A percentile compares a stretch with the other conserved stretches of the same genome.
Conservation (phyloP, 2,888 invertebrate genomes). For the Protula sp. region DNA sequence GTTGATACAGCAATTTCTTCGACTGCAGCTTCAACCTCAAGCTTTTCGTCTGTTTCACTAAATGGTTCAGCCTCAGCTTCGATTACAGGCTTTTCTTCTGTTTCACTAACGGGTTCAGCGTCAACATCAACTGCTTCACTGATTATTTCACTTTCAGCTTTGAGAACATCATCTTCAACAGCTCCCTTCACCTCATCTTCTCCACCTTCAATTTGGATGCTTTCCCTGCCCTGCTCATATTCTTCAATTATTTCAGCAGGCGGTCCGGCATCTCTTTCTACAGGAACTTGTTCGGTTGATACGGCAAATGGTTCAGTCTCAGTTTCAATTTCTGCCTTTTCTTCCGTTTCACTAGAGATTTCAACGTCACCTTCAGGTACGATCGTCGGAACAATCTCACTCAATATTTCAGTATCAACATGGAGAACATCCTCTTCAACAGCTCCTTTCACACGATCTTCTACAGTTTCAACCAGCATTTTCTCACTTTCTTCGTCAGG, state of each 20-base stretch:
- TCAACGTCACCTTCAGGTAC: too few relatives aligned
- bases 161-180: neutral
- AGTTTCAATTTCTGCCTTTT: neutral
- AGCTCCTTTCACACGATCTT: too few relatives aligned
- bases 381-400: too few relatives aligned
- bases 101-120: neutral
- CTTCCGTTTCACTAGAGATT: neutral
- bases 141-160: neutral
- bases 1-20: too few relatives aligned
- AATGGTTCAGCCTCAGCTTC: too few relatives aligned
- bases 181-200: neutral
- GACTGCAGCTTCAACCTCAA: too few relatives aligned
- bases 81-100: neutral
- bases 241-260: neutral
- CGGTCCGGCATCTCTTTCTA: neutral
- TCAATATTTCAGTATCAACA: too few relatives aligned
- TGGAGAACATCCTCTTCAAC: too few relatives aligned
- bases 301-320: neutral
- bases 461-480: neutral
- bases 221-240: too few relatives aligned
- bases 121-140: neutral
- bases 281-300: neutral
- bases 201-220: neutral
- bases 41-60: too few relatives aligned
- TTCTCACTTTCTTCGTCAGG: neutral